These are phyloP conservation scores for Anguilla rostrata DNA, from an alignment of 2,113 vertebrate genomes.

Conservation along the genomic window DNA sequence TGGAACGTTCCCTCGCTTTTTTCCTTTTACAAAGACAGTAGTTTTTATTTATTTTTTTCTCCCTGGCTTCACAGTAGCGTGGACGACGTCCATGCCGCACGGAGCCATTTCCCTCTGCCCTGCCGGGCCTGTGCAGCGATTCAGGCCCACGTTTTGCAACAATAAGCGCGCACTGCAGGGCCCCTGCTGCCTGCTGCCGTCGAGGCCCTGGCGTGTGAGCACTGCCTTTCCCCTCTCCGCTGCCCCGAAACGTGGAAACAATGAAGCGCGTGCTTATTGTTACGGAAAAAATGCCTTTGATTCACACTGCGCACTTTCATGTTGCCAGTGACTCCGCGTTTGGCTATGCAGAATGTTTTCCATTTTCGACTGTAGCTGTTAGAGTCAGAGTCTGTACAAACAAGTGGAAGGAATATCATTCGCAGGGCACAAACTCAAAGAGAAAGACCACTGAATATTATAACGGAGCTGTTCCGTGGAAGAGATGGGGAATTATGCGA, in stretches of 20 bases:
- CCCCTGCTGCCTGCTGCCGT: not conserved
- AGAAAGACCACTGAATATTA: not conserved
- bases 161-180: not conserved
- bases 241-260: not conserved
- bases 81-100: not conserved
- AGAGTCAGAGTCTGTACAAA: conserved; percentile 20
- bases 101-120: not conserved
- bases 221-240: conserved; percentile 22
- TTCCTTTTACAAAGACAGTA: not conserved
- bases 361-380: conserved; percentile 24
- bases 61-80: not conserved
- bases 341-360: conserved; percentile 29
- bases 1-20: not conserved
- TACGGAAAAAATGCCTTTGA: conserved; percentile 12
- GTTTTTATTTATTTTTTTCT: not conserved
- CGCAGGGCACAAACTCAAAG: conserved; percentile 29
- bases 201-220: not conserved
- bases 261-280: conserved; percentile 19
- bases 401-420: conserved; percentile 28
- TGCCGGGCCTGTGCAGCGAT: not conserved
- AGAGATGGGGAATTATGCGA: not conserved
- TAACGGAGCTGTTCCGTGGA: not conserved
- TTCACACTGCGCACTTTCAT: conserved; percentile 5
- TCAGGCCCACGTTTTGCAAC: not conserved
- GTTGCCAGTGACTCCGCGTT: conserved; percentile 20